Evolutionary conservation across 2,888 invertebrate species (phyloP), one percentile per base, ranked within the genome.

Genomic region (Colostygia pectinataria): DNA sequence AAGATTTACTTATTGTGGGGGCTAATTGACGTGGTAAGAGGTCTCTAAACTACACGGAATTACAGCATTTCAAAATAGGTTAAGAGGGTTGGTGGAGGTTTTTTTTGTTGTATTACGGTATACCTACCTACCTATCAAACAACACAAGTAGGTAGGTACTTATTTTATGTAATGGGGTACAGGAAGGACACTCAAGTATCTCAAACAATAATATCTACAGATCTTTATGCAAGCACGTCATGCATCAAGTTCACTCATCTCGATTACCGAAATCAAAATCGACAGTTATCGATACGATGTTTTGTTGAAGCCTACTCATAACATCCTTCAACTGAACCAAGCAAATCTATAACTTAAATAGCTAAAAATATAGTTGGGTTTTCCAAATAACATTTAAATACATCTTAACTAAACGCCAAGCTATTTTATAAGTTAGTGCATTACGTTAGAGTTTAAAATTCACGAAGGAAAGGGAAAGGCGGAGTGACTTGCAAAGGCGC

Each of bases 401-500:
- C 15, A n/a, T 6, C n/a, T 4, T 7, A 5, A n/a, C 2, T 7
- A 14, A 24, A 4, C n/a, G 4, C 23, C 23, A 40, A 13, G n/a
- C 14, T 23, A 24, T 14, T 24, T 14, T 7, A 9, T 13, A 32
- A 9, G 23, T 14, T 40, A 32, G 23, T 4, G 6, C 9, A 4
- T 23, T 14, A 23, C 8, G 7, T 1, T 31, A 40, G 46, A 53
- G 59, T 27, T 24, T 41, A 24, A 40, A 48, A 55, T 70, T 45
- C 44, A n/a, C 7, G 53, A 62, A 9, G 20, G 24, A 28, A 32
- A 20, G 42, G 23, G 32, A 45, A 44, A 59, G 61, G 57, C 46
- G 61, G 71, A 73, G 74, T 85, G 84, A 85, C 85, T 84, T 83
- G 85, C 85, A 83, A 63, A 82, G 77, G 71, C 80, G 76, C 70